Base-by-base conservation (phyloP, 1,140 invertebrate species). In the Mercenaria mercenaria region DNA sequence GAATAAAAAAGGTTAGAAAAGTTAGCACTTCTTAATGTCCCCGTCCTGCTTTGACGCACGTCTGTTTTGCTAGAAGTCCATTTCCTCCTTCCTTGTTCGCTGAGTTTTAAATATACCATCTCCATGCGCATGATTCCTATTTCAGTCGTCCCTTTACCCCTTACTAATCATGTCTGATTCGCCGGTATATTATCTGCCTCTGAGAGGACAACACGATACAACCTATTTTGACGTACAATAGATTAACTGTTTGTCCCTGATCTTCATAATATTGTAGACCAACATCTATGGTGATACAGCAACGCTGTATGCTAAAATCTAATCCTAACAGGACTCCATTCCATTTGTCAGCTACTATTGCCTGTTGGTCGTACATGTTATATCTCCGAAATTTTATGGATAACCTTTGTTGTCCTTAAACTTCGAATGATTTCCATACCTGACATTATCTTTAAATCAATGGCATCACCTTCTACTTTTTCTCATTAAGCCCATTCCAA, bases 391-490 rank as follows among this genome's bases (percentile, higher is more conserved):
- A 18, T 56, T n/a, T 34, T 0, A 86, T 69, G 8, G 32, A n/a
- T 15, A 90, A 34, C 32, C 23, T 26, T 59, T 37, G 43, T 59
- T 52, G 86, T 15, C 84, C 79, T 64, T 76, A 76, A 23, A 84
- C 72, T 37, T 39, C 0, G 15, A 47, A 64, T 29, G 56, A 64
- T 59, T 67, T 84, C 26, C 59, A 47, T 20, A 39, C 26, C 61
- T 34, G 0, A 34, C 52, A 43, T 18, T 34, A 47, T 6, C n/a
- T 69, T 43, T 29, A 11, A 56, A 0, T 80, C 26, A 8, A 20
- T 11, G 39, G 4, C 26, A 0, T 0, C 23, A 85, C 11, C 0
- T 84, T 67, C 1, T 67, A n/a, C 56, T 69, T 85, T 0, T 67
- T 18, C 59, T 64, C 29, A n/a, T 8, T 29, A 26, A n/a, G 23